These are phyloP conservation scores for Hyperoplus lanceolatus DNA, from an alignment of 2,797 vertebrate genomes.

Conservation along the genomic window DNA sequence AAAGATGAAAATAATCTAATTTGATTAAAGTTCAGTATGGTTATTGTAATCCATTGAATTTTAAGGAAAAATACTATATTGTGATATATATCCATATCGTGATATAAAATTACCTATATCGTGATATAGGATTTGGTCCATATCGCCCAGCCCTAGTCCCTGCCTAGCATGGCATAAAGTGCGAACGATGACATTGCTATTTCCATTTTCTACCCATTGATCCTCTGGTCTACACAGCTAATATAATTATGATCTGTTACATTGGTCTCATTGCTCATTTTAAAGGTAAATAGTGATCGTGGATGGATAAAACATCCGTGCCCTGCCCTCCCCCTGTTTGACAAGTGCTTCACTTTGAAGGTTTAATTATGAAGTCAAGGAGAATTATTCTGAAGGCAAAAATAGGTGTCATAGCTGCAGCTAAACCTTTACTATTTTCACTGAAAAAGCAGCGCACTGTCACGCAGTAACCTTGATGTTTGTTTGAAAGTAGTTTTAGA, in stretches of 20 bases:
- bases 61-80: too few species aligned
- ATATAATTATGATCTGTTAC: constrained; percentile 5
- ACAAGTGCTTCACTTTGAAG: constrained; percentile 13
- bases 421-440: neutral
- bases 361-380: constrained; percentile 12
- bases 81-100: too few species aligned
- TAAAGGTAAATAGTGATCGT: constrained; percentile 3
- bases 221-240: neutral
- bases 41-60: too few species aligned
- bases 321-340: constrained; percentile 6
- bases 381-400: constrained; percentile 4
- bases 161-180: constrained; percentile 12
- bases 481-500: neutral
- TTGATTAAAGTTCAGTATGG: too few species aligned
- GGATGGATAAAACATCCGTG: constrained; percentile 14
- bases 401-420: neutral
- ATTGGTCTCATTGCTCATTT: constrained; percentile 3
- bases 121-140: too few species aligned
- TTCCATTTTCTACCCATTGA: constrained; percentile 1
- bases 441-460: constrained; percentile 1
- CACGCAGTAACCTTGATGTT: constrained; percentile 3
- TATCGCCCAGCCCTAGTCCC: too few species aligned
- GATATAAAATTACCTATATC: too few species aligned
- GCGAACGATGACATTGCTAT: constrained; percentile 18
- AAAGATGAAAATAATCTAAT: too few species aligned